These are phyloP conservation scores for Delichon dasypus DNA, from an alignment of 2,797 vertebrate genomes.

Conservation along the genomic window DNA sequence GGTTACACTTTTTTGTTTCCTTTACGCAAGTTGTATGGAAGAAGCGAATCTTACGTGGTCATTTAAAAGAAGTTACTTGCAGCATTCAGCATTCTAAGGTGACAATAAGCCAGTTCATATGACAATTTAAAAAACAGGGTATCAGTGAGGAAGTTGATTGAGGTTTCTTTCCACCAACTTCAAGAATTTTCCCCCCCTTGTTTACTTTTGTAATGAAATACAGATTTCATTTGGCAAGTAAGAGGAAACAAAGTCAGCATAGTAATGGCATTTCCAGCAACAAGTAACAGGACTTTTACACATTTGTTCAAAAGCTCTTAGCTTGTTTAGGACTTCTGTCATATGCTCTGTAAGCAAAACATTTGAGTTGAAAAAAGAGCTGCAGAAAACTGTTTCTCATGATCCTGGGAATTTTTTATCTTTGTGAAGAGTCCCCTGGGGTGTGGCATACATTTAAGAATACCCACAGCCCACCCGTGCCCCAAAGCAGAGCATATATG, in stretches of 20 bases:
- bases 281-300: background rate
- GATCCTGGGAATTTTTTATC: background rate
- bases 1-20: background rate
- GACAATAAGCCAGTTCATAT: background rate
- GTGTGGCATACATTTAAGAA: background rate
- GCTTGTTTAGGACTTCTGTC: background rate
- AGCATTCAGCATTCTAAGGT: fast-evolving
- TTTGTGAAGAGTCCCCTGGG: background rate
- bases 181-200: background rate
- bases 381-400: background rate
- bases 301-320: background rate
- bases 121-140: background rate
- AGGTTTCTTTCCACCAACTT: background rate
- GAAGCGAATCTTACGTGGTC: background rate
- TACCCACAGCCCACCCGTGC: background rate
- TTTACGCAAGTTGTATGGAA: background rate
- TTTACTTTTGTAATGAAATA: background rate
- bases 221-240: background rate
- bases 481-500: background rate
- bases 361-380: background rate
- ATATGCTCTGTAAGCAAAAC: background rate
- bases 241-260: background rate
- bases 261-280: background rate
- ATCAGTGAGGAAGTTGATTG: background rate
- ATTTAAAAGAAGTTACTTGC: background rate